A percentile compares a stretch with the other conserved stretches of the same genome.
phyloP scores from a whole-genome alignment of 2,888 invertebrate species.

The Oscheius myriophilus region DNA sequence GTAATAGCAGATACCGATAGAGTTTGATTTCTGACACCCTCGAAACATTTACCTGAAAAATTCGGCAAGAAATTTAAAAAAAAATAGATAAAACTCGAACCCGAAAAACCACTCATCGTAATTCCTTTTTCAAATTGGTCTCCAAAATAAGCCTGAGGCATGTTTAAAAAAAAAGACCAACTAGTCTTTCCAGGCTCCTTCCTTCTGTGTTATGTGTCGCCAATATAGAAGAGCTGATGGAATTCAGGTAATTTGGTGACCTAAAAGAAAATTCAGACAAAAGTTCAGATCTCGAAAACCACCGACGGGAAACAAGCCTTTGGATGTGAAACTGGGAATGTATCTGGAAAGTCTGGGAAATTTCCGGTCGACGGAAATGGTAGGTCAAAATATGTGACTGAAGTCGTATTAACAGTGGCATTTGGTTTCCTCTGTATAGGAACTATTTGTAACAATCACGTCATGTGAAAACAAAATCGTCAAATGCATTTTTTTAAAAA shows the following conservation, averaged over 20 bases:
- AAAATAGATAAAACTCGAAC: no score
- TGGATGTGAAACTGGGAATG: conserved; percentile 56
- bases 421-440: neutral
- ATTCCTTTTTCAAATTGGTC: no score
- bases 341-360: conserved; percentile 60
- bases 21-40: no score
- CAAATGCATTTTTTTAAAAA: no score
- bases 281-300: conserved; percentile 27
- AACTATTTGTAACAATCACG: no score
- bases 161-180: neutral
- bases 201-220: conserved; percentile 3
- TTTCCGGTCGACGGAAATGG: conserved; percentile 61
- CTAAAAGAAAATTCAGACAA: neutral
- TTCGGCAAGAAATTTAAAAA: no score
- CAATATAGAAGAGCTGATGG: conserved; percentile 14
- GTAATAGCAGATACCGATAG: no score
- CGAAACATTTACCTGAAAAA: no score
- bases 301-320: conserved; percentile 39
- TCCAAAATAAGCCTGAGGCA: no score
- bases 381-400: no score
- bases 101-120: no score
- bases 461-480: no score
- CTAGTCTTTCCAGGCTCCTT: neutral
- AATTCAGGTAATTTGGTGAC: neutral
- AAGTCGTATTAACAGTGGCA: neutral